Evolutionary conservation across 2,797 vertebrate species (phyloP).

Genomic region (Pangasius macronema): DNA sequence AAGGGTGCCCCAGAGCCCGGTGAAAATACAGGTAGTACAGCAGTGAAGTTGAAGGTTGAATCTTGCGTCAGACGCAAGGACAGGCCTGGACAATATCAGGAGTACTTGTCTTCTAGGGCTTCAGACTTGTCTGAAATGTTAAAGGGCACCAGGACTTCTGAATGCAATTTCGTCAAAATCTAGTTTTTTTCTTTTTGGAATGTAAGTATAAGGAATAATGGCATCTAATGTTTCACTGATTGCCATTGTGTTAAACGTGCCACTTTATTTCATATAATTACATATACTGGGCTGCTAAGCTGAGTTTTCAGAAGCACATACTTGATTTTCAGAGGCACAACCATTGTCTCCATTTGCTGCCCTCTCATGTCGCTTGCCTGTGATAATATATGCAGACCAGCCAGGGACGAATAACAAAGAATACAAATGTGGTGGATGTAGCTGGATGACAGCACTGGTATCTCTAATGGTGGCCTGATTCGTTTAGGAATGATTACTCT

Average conservation of each 20-base stretch:
- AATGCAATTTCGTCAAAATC: slow-evolving; percentile 58
- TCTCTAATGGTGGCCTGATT: slow-evolving; percentile 68
- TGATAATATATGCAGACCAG: slow-evolving; percentile 72
- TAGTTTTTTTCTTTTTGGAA: slow-evolving; percentile 65
- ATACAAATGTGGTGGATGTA: slow-evolving; percentile 58
- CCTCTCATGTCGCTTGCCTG: slow-evolving; percentile 63
- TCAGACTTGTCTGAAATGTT: too few relatives aligned
- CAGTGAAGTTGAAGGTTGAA: not conserved
- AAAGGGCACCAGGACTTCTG: slow-evolving; percentile 15
- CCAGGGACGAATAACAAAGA: slow-evolving; percentile 50
- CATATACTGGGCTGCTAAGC: slow-evolving; percentile 72
- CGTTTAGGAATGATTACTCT: slow-evolving; percentile 70
- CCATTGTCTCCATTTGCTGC: slow-evolving; percentile 76
- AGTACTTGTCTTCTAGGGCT: not conserved
- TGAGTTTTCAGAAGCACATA: slow-evolving; percentile 68
- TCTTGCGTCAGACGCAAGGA: not conserved
- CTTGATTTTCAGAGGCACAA: slow-evolving; percentile 76
- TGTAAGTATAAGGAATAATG: slow-evolving; percentile 74
- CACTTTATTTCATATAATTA: slow-evolving; percentile 72
- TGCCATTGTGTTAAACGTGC: slow-evolving; percentile 62
- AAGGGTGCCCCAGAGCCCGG: not conserved
- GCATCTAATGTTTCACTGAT: slow-evolving; percentile 65
- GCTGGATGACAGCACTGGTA: slow-evolving; percentile 58
- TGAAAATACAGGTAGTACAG: slow-evolving; percentile 10
- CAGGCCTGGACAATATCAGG: not conserved